phyloP scores from a whole-genome alignment of 2,888 invertebrate species.

The Norana najaformis region DNA sequence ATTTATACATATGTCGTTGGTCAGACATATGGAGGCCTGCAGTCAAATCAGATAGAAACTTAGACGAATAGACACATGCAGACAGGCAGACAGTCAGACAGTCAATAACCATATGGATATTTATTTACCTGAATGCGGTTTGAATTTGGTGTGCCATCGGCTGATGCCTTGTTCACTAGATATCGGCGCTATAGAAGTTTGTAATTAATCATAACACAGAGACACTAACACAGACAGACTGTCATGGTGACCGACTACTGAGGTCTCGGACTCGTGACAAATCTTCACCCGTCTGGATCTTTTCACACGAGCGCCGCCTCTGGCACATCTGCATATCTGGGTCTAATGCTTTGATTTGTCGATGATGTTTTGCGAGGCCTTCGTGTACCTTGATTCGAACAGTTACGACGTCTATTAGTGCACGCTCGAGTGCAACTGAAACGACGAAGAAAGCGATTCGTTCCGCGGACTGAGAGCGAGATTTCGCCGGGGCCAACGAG shows the following conservation, averaged over 20 bases:
- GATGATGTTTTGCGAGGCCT: neutral
- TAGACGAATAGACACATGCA: neutral
- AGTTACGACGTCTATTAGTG: neutral
- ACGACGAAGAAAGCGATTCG: neutral
- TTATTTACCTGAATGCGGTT: no score
- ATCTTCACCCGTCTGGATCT: neutral
- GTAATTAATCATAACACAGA: no score
- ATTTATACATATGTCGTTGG: no score
- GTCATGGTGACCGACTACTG: no score
- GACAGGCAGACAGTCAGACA: neutral
- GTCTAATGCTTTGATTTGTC: neutral
- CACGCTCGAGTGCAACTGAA: neutral
- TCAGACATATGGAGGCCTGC: neutral
- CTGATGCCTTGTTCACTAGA: no score
- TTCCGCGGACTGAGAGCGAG: neutral
- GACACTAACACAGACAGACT: neutral
- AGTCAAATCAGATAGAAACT: neutral
- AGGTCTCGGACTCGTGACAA: neutral
- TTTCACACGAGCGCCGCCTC: neutral
- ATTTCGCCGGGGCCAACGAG: neutral
- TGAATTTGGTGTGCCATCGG: no score
- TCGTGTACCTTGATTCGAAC: neutral
- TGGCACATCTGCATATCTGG: neutral
- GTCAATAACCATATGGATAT: no score
- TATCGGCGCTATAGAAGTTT: no score